These are phyloP conservation scores for Hippocampus comes DNA, from an alignment of 2,113 vertebrate genomes.

Conservation along the genomic window DNA sequence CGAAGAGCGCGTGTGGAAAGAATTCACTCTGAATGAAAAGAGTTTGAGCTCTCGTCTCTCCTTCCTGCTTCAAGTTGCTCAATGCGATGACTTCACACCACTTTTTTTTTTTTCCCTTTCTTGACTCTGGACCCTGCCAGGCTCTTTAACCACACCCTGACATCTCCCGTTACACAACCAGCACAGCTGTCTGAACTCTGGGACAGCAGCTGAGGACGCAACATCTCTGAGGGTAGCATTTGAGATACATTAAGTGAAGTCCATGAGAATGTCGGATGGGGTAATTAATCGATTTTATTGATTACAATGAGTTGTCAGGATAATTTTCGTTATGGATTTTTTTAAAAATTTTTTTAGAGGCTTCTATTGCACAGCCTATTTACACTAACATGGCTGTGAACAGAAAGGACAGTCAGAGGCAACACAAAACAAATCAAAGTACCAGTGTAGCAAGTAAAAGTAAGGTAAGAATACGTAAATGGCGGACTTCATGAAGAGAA, in stretches of 20 bases:
- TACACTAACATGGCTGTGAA: too few relatives aligned
- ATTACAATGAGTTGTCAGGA: too few relatives aligned
- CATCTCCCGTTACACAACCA: constrained; percentile 51
- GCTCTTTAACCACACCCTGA: constrained; percentile 65
- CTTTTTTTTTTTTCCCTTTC: constrained; percentile 15
- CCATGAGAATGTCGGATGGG: too few relatives aligned
- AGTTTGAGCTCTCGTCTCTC: constrained; percentile 28
- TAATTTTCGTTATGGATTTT: too few relatives aligned
- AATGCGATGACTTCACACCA: constrained; percentile 63
- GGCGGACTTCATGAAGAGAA: neutral
- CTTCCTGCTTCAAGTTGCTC: constrained; percentile 59
- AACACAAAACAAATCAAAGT: neutral
- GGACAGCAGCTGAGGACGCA: neutral
- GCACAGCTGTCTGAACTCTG: constrained; percentile 22
- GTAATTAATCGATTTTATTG: too few relatives aligned
- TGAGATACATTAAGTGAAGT: too few relatives aligned
- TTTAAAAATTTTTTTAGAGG: too few relatives aligned
- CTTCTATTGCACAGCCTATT: too few relatives aligned
- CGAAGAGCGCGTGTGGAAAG: constrained; percentile 60
- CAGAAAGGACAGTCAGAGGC: too few relatives aligned
- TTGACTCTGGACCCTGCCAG: constrained; percentile 39
- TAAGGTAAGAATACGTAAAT: neutral
- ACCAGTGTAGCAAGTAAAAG: neutral
- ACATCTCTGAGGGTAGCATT: neutral
- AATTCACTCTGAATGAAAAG: constrained; percentile 25